Conservation (phyloP, 2,797 vertebrate species). For the Hyperoplus immaculatus region DNA sequence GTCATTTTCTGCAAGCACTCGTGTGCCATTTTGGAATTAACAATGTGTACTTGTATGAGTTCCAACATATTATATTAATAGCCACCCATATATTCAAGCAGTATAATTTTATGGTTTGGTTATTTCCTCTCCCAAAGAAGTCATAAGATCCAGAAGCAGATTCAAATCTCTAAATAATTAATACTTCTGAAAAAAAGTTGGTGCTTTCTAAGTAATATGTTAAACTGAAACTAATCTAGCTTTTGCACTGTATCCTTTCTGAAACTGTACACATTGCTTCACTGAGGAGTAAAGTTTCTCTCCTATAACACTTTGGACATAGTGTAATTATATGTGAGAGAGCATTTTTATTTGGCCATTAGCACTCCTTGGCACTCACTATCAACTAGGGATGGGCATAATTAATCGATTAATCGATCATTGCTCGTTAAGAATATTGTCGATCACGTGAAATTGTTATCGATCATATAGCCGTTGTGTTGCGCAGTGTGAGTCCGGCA, state of each 20-base stretch:
- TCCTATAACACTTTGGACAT: background rate
- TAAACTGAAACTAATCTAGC: background rate
- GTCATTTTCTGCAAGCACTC: background rate
- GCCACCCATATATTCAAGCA: conserved; percentile 2
- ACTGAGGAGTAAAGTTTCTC: too few species aligned
- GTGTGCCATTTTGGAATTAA: background rate
- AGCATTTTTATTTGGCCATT: background rate
- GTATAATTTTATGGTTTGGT: conserved; percentile 2
- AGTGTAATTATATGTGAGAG: background rate
- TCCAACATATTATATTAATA: conserved; percentile 8
- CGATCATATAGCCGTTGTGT: too few species aligned
- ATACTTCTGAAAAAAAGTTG: background rate
- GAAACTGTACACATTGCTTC: background rate
- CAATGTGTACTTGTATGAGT: background rate
- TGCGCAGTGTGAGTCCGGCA: too few species aligned
- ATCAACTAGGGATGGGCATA: too few species aligned
- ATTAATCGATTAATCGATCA: too few species aligned
- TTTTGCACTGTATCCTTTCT: background rate
- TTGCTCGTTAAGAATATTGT: too few species aligned
- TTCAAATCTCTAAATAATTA: background rate
- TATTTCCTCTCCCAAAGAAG: background rate
- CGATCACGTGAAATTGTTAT: too few species aligned
- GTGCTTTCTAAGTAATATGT: background rate
- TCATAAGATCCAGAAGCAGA: background rate
- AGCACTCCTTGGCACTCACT: background rate